Conservation (phyloP, 2,888 invertebrate species). For the Stenotaenia linearis region DNA sequence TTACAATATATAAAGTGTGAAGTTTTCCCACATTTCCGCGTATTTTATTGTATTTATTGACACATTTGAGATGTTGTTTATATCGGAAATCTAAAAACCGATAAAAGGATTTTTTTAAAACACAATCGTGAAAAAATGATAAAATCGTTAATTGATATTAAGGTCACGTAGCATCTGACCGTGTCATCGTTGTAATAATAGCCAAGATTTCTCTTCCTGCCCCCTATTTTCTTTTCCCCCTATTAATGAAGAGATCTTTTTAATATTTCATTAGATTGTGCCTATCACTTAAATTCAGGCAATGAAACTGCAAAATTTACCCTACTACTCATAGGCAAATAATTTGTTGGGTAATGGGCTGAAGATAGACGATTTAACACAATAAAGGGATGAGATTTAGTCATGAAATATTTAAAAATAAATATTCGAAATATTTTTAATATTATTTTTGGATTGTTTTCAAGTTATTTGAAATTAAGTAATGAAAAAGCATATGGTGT, state of each 20-base stretch:
- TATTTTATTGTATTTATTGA: not conserved
- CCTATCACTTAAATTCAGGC: not conserved
- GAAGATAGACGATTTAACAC: not conserved
- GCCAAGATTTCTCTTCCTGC: slow-evolving; percentile 17
- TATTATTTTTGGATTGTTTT: not conserved
- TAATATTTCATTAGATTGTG: slow-evolving; percentile 30
- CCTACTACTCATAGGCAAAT: slow-evolving; percentile 2
- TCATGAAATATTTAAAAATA: too few relatives aligned
- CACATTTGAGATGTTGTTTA: not conserved
- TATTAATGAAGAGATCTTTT: slow-evolving; percentile 30
- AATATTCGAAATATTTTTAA: too few relatives aligned
- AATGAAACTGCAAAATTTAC: slow-evolving; percentile 32
- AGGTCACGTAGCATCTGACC: slow-evolving; percentile 15
- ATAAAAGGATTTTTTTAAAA: not conserved
- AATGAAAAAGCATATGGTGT: not conserved
- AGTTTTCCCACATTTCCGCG: not conserved
- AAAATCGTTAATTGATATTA: not conserved
- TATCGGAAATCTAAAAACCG: not conserved
- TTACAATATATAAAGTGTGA: not conserved
- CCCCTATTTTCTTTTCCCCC: slow-evolving; percentile 13
- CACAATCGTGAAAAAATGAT: not conserved
- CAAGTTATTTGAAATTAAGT: not conserved
- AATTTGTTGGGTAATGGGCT: not conserved
- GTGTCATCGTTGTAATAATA: slow-evolving; percentile 16
- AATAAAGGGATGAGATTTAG: not conserved